These are phyloP conservation scores for Homarus americanus DNA, from an alignment of 1,140 invertebrate genomes.

Conservation along the genomic window DNA sequence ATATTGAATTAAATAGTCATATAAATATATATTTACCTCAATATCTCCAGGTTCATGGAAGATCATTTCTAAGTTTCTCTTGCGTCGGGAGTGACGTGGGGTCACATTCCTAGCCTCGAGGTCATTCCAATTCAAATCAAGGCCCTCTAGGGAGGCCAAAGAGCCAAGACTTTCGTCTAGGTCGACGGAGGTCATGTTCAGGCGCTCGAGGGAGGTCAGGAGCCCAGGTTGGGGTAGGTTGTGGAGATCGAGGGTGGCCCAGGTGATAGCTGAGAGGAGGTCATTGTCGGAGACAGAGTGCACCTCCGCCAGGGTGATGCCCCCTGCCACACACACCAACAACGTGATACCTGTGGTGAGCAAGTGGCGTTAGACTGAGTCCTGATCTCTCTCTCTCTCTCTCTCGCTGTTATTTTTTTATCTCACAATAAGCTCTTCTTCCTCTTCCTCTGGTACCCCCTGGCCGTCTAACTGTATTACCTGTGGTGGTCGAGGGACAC, in stretches of 20 bases:
- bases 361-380: too few species aligned
- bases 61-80: neutral
- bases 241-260: constrained; percentile 15
- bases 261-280: constrained; percentile 30
- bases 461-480: too few species aligned
- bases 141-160: neutral
- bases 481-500: too few species aligned
- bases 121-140: neutral
- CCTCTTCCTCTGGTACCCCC: too few species aligned
- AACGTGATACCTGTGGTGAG: too few species aligned
- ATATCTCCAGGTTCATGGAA: neutral
- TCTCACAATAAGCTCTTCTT: too few species aligned
- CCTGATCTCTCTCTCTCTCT: too few species aligned
- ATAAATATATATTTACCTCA: neutral
- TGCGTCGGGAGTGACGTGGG: neutral
- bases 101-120: neutral
- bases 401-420: too few species aligned
- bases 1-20: too few species aligned
- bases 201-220: neutral
- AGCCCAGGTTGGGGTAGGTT: neutral
- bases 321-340: too few species aligned
- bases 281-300: constrained; percentile 9
- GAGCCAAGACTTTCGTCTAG: neutral
- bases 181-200: neutral
- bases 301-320: too few species aligned